Evolutionary conservation across 1,140 invertebrate species (phyloP), one percentile per base, ranked within the genome.

Genomic region (Helicoverpa armigera): DNA sequence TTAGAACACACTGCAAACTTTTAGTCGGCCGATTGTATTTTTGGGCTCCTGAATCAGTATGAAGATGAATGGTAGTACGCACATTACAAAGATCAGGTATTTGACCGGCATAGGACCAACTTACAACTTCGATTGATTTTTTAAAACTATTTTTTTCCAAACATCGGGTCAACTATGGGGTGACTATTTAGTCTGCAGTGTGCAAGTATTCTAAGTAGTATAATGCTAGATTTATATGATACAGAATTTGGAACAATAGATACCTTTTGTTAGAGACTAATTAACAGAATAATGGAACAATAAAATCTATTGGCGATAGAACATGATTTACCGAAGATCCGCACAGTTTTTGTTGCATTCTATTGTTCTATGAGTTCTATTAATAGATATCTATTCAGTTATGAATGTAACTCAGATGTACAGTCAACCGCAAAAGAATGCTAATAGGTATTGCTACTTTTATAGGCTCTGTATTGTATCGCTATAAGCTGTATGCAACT

Each of bases 281-380:
- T 50, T 69, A 69, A 51, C 43, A 50, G 65, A 50, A 69, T 69
- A 69, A 69, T 69, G 16, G 65, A 48, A 69, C 65, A 69, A 69
- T 69, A 50, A 48, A n/a, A 12, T 43, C 16, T 13, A 51, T 50
- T 16, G 11, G 43, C 50, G 50, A 69, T 69, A 43, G 65, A 50
- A 69, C 43, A 69, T 50, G 65, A 69, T 69, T 9, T 69, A 69
- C 65, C 65, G 65, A 50, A 69, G 65, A 69, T 69, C 65, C 65
- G 65, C 43, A 50, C 65, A 69, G 16, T 69, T 50, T 69, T 67
- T 58, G 56, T 67, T 67, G 35, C 43, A 23, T 50, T 51, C 43
- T 50, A 69, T 69, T 69, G 65, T 69, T 50, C 10, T 50, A 69
- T 69, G 29, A 61, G 65, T 69, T 50, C 10, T 50, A 69, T 69